Evolutionary conservation across 2,888 invertebrate species (phyloP), one percentile per base, ranked within the genome.

Genomic region (Pheosia gnoma): DNA sequence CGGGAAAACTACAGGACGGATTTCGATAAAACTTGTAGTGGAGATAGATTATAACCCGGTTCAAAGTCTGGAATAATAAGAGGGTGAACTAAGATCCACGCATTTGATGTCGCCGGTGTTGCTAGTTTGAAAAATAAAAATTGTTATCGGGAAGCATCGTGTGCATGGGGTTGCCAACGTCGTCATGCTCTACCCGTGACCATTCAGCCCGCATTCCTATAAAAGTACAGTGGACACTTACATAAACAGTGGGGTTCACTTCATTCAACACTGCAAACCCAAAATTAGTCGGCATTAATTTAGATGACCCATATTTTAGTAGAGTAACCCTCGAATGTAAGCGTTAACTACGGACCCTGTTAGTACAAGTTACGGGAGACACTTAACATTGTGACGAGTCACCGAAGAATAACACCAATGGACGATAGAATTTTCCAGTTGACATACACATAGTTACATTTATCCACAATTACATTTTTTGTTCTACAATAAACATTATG

Each of bases 201-300:
- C 89, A 87, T 82, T 80, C 85, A 87, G 86, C 86, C 90, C 89
- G 80, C 93, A 92, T 93, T 93, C 90, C 86, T 86, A 82, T 85
- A 84, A 79, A 77, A 87, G 85, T 84, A 83, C 79, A 85, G 86
- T 89, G 80, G 87, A 87, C 84, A 93, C 93, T 93, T 93, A 93
- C 93, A 84, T 89, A 84, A 78, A 79, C 82, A 88, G 86, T 87
- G 88, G 84, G 78, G 85, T 85, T 90, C 90, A 90, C 89, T 88
- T 90, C 90, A 89, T 88, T 93, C 91, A 92, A 89, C 91, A 88
- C 93, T 93, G 93, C 82, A 88, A 92, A 92, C 89, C 91, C 91
- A 93, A 93, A 93, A 93, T 91, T 90, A 90, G 87, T 90, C 78
- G 83, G 86, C 80, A 90, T 91, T 92, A 90, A 83, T 81, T 79